A percentile compares a stretch with the other conserved stretches of the same genome.
phyloP scores from a whole-genome alignment of 2,888 invertebrate genomes.

The Panorpa germanica region DNA sequence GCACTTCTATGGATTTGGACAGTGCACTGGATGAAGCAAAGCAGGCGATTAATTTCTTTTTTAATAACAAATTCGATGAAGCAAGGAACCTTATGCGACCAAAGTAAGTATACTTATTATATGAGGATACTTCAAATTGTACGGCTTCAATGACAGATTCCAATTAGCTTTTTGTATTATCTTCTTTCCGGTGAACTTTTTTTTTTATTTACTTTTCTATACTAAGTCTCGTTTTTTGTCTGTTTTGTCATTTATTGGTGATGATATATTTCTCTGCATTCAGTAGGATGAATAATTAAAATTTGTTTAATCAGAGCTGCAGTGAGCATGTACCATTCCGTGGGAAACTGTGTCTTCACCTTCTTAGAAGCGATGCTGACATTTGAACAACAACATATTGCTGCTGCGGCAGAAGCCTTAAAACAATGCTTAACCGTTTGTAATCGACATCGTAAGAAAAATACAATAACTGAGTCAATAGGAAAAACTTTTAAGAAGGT shows the following conservation, averaged over 20 bases:
- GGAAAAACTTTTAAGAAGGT: constrained; percentile 57
- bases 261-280: not conserved
- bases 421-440: constrained; percentile 67
- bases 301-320: constrained; percentile 37
- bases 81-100: constrained; percentile 64
- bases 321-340: constrained; percentile 78
- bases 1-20: too few relatives aligned
- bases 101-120: constrained; percentile 38
- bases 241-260: not conserved
- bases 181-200: not conserved
- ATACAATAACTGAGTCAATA: constrained; percentile 54
- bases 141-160: too few relatives aligned
- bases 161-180: not conserved
- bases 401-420: constrained; percentile 50
- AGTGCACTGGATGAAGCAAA: constrained; percentile 63
- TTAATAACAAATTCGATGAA: constrained; percentile 76
- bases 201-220: not conserved
- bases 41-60: constrained; percentile 69
- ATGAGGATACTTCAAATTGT: not conserved
- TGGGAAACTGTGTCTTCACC: constrained; percentile 73
- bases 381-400: constrained; percentile 66
- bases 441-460: constrained; percentile 44
- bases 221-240: not conserved
- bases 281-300: constrained; percentile 6
- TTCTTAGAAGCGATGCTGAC: constrained; percentile 88